Conservation (phyloP, 2,113 vertebrate species). For the Oxyruncus cristatus region DNA sequence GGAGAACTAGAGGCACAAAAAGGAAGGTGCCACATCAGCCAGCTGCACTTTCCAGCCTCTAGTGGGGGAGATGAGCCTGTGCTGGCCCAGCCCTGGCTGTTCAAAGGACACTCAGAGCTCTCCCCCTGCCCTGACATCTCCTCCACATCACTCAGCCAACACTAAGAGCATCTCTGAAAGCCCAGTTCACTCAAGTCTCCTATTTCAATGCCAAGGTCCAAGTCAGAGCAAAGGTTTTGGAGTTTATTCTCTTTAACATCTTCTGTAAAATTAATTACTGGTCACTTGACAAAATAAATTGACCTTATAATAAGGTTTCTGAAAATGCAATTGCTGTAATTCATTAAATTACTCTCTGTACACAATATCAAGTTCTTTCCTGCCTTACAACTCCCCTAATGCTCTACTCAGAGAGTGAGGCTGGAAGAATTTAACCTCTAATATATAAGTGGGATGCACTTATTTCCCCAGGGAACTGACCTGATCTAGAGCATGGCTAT, state of each 20-base stretch:
- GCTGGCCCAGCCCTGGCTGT: rapidly evolving
- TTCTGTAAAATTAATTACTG: background rate
- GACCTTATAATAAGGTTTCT: background rate
- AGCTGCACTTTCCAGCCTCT: too few species aligned
- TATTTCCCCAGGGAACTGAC: slow-evolving; percentile 13
- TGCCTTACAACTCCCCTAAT: background rate
- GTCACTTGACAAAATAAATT: background rate
- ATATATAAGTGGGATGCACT: background rate
- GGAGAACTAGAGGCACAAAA: background rate
- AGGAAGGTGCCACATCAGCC: background rate
- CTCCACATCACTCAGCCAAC: background rate
- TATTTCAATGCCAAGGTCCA: background rate
- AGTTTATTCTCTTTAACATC: background rate
- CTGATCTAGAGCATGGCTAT: background rate
- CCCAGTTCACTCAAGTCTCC: rapidly evolving
- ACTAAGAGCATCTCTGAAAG: background rate
- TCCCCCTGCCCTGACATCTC: background rate
- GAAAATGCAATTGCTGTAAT: background rate
- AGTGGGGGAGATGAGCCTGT: rapidly evolving
- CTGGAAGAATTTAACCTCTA: background rate
- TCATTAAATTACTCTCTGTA: background rate
- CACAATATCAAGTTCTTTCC: background rate
- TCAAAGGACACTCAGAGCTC: too few species aligned
- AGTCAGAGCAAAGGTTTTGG: background rate
- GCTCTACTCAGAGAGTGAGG: background rate